Base-by-base conservation (phyloP, 2,888 invertebrate genomes). In the Scaptomyza cyrtandrae region DNA sequence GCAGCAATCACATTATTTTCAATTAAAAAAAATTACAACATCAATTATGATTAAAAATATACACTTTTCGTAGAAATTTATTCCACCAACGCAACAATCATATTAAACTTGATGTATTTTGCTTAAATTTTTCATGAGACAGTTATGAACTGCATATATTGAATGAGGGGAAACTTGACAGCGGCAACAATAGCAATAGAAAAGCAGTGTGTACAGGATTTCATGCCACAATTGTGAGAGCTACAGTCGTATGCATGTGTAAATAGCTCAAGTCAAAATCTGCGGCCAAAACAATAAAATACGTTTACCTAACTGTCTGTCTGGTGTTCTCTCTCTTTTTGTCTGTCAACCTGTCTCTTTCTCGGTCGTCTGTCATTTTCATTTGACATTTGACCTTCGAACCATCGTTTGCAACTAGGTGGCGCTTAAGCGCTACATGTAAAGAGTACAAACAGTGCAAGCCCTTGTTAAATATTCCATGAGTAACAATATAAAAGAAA, bases 361-460 rank as follows among this genome's bases (percentile, higher is more conserved):
- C 24, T 24, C 24, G 3, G 24, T 14, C 4, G 57, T 55, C 37
- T 61, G 54, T 53, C 64, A 58, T 66, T 50, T 76, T 67, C 77
- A 76, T 66, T 76, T 79, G 75, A 69, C 78, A 71, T 80, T 69
- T 82, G 71, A 74, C 88, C 86, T 88, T 88, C 62, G 37, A 56
- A 41, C 24, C 24, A 52, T 39, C 3, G 43, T 16, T 13, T 43
- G 44, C 60, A 61, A 35, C 14, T 37, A 52, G 56, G 27, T 53
- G 35, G n/a, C 57, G 27, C 52, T 49, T 65, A 56, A 50, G 29
- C 49, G 41, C 44, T 62, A 56, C 78, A 77, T 69, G 69, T 73
- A 63, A 60, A 70, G 65, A 65, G 54, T 33, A 48, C 60, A 77
- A 58, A 50, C 54, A 62, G 66, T 65, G 54, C 75, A 44, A 69